These are phyloP conservation scores for Pseudococcus jackbeardsleyi DNA, from an alignment of 2,888 invertebrate genomes.

Conservation along the genomic window DNA sequence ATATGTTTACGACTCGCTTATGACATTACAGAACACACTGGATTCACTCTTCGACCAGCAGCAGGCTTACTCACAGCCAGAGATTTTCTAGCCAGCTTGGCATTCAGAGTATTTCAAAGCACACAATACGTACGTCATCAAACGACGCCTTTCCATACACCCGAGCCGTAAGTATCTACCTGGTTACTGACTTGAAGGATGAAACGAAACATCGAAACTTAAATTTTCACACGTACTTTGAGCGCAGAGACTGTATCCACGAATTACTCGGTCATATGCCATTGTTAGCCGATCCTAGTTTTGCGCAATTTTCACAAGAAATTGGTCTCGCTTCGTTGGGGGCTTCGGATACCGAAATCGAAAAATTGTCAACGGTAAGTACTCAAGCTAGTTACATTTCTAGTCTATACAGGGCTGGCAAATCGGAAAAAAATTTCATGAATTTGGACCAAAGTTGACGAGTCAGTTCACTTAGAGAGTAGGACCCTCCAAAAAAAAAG, in stretches of 20 bases:
- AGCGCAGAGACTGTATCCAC: constrained; percentile 93
- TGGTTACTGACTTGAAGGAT: no score
- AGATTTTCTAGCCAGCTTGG: constrained; percentile 86
- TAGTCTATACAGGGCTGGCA: no score
- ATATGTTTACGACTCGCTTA: neutral
- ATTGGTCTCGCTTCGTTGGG: constrained; percentile 95
- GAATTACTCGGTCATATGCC: constrained; percentile 98
- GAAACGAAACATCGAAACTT: no score
- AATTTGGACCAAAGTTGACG: no score
- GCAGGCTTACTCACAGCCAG: constrained; percentile 85
- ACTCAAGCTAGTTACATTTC: neutral
- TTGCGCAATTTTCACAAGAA: constrained; percentile 98
- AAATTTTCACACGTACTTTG: neutral
- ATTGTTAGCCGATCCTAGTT: constrained; percentile 92
- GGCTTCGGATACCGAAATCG: constrained; percentile 93
- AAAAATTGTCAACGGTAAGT: constrained; percentile 92
- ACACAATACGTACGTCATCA: constrained; percentile 95
- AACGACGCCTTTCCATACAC: constrained; percentile 97
- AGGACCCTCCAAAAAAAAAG: no score
- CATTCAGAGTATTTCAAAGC: constrained; percentile 86
- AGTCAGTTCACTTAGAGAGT: no score
- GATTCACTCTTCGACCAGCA: constrained; percentile 95
- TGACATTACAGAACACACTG: constrained; percentile 76
- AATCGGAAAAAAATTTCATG: no score
- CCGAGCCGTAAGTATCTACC: constrained; percentile 88